Evolutionary conservation across 1,140 invertebrate species (phyloP).

Genomic region (Camponotus vicinus): DNA sequence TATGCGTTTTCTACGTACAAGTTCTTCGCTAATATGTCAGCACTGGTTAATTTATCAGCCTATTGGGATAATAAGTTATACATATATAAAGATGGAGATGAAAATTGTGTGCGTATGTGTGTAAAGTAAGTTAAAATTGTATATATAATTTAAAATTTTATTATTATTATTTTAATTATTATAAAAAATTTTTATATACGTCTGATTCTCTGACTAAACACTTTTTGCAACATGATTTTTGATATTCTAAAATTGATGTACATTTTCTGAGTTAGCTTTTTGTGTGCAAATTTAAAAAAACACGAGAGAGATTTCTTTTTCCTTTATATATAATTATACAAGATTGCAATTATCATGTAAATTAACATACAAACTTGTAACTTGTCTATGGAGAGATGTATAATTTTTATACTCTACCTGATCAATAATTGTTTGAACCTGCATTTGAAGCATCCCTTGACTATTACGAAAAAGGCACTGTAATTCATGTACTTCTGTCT

Average conservation of each 20-base stretch:
- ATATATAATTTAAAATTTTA: conserved; percentile 9
- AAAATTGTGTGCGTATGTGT: neutral
- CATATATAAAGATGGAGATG: conserved; percentile 11
- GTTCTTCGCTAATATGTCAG: conserved; percentile 92
- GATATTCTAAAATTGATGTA: neutral
- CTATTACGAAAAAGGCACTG: conserved; percentile 87
- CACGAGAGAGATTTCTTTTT: neutral
- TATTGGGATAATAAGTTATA: conserved; percentile 69
- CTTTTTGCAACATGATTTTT: neutral
- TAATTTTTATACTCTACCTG: conserved; percentile 80
- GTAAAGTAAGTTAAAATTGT: too few species aligned
- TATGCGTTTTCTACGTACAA: conserved; percentile 93
- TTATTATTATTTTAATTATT: neutral
- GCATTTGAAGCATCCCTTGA: conserved; percentile 89
- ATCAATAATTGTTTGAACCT: conserved; percentile 87
- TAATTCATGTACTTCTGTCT: conserved; percentile 87
- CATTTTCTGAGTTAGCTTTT: neutral
- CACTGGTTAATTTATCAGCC: conserved; percentile 89
- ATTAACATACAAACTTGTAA: conserved; percentile 5
- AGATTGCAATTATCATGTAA: neutral
- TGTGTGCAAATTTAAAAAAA: neutral
- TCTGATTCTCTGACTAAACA: neutral
- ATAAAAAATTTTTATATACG: neutral
- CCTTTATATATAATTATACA: too few species aligned
- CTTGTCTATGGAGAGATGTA: neutral